Conservation (phyloP, 2,113 vertebrate species). For the Petrocephalus microphthalmus region DNA sequence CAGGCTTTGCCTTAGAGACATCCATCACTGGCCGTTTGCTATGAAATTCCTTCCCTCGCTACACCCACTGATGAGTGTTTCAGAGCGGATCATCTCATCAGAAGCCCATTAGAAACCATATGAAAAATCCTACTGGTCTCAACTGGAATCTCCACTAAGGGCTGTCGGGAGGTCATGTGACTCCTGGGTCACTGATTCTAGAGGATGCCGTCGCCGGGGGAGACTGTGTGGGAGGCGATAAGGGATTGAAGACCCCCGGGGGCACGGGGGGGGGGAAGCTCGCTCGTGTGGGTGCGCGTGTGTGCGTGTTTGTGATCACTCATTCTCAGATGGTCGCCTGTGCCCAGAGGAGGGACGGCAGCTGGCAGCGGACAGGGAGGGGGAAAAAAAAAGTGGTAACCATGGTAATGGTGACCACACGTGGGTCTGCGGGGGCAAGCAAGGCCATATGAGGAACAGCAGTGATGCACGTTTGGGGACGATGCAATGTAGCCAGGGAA, state of each 20-base stretch:
- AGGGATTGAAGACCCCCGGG: background rate
- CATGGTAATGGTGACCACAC: background rate
- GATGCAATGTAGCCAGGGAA: background rate
- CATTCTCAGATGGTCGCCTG: background rate
- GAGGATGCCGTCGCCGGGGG: background rate
- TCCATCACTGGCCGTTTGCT: background rate
- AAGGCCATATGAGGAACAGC: background rate
- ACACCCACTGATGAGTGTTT: background rate
- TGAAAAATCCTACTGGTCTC: background rate
- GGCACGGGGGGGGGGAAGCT: background rate
- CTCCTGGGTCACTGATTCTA: background rate
- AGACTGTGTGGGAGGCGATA: background rate
- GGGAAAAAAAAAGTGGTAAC: background rate
- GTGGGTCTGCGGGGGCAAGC: background rate
- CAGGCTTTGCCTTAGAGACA: background rate
- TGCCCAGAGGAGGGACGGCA: background rate
- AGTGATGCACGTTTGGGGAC: background rate
- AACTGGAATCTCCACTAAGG: background rate
- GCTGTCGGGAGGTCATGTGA: background rate
- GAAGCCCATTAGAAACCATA: background rate
- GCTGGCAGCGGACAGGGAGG: background rate
- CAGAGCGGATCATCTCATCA: background rate
- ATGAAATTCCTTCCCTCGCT: background rate
- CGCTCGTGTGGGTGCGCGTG: background rate
- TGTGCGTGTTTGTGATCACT: background rate